Evolutionary conservation across 2,888 invertebrate genomes (phyloP).

Genomic region (Andrena flavipes): DNA sequence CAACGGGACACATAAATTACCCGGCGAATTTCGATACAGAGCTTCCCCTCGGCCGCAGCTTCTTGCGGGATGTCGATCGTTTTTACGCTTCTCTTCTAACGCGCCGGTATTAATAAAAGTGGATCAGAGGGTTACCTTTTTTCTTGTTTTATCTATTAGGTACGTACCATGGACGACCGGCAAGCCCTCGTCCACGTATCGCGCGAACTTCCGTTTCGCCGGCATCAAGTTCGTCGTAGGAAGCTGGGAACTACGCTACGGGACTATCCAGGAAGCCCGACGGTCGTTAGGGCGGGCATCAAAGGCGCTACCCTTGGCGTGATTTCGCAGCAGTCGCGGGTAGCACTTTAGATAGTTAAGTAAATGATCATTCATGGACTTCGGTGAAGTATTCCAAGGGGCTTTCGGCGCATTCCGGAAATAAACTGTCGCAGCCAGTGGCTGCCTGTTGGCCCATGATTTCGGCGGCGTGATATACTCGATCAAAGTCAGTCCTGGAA

Average conservation of each 20-base stretch:
- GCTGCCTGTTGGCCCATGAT: constrained; percentile 72
- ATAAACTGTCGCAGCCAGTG: constrained; percentile 71
- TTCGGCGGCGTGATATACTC: constrained; percentile 80
- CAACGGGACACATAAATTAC: constrained; percentile 61
- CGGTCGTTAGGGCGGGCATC: not conserved
- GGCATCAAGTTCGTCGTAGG: too few species aligned
- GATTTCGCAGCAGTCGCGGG: not conserved
- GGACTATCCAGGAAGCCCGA: not conserved
- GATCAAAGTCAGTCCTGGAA: constrained; percentile 71
- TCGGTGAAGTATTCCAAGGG: constrained; percentile 80
- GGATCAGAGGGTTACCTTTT: not conserved
- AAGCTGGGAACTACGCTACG: too few species aligned
- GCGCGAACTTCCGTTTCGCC: too few species aligned
- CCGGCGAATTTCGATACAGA: constrained; percentile 19
- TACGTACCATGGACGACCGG: too few species aligned
- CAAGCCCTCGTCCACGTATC: too few species aligned
- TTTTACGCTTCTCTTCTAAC: not conserved
- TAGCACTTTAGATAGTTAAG: constrained; percentile 5
- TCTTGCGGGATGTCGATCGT: not conserved
- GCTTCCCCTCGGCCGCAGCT: constrained; percentile 23
- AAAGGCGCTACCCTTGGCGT: not conserved
- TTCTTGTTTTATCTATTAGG: too few species aligned
- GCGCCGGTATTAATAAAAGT: not conserved
- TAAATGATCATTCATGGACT: constrained; percentile 55
- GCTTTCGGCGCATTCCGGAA: constrained; percentile 77